These are phyloP conservation scores for Spongilla lacustris DNA, from an alignment of 37 sponge, comb jelly and placozoan genomes.

Conservation along the genomic window DNA sequence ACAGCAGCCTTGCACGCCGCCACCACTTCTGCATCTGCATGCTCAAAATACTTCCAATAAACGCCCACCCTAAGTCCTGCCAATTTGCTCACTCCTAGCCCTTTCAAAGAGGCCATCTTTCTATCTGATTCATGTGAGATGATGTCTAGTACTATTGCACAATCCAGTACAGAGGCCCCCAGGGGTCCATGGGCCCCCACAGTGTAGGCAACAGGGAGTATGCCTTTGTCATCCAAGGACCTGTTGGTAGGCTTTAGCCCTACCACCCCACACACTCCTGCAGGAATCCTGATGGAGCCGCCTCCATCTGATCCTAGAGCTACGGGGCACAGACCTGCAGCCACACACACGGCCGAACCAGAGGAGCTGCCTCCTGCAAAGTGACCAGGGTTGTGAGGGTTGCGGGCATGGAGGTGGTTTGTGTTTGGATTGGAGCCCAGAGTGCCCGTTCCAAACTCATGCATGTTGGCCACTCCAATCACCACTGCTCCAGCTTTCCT, in stretches of 20 bases:
- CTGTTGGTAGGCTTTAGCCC: constrained; percentile 90
- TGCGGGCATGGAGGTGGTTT: constrained; percentile 79
- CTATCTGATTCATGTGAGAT: not conserved
- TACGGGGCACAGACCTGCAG: constrained; percentile 86
- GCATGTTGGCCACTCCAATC: constrained; percentile 91
- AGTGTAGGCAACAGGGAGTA: constrained; percentile 19
- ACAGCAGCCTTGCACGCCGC: constrained; percentile 54
- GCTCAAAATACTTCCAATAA: constrained; percentile 59
- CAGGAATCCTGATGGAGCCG: constrained; percentile 90
- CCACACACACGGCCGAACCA: constrained; percentile 87
- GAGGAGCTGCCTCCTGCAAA: constrained; percentile 91
- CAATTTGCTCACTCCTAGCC: constrained; percentile 28
- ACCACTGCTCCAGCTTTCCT: constrained; percentile 83
- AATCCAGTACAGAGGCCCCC: constrained; percentile 64
- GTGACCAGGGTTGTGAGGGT: constrained; percentile 81
- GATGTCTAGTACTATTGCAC: constrained; percentile 56
- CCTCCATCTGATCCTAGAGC: constrained; percentile 94
- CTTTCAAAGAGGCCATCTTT: constrained; percentile 39
- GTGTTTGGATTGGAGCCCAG: constrained; percentile 87
- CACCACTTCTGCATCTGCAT: constrained; percentile 59
- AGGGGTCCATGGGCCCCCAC: constrained; percentile 69
- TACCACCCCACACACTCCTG: constrained; percentile 86
- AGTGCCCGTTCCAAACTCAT: constrained; percentile 90
- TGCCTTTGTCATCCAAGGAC: constrained; percentile 32
- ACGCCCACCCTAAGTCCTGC: constrained; percentile 68